Evolutionary conservation across 1,140 invertebrate genomes (phyloP), one percentile per base, ranked within the genome.

Genomic region (Gryllus bimaculatus): DNA sequence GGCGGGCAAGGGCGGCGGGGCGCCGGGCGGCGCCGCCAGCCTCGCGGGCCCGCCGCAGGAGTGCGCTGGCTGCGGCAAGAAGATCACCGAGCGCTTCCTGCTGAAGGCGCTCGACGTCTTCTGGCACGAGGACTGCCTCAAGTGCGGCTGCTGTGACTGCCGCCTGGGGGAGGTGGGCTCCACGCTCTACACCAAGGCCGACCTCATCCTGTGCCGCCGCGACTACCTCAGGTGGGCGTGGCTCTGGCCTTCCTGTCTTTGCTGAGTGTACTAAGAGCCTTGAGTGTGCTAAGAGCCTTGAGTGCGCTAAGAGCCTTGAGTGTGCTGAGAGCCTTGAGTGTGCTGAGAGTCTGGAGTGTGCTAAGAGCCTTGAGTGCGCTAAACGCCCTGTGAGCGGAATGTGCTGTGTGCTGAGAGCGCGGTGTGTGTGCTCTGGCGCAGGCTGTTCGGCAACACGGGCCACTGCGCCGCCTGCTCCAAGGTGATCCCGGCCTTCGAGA

Each of bases 81-180:
- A 92, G 83, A 96, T 96, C 83, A 94, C 93, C 74, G 94, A 96
- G 85, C 49, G 79, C 82, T 94, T 91, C 84, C 88, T 94, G 8
- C 86, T 93, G 74, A 93, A 93, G 83, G 93, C 95, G 0, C 86
- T 96, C 83, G 94, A 97, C 83, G 89, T 96, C 85, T 94, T 92
- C 84, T 98, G 96, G 96, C 96, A 98, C 86, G 96, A 98, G 84
- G 95, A 97, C 85, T 98, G 96, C 83, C 88, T 98, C 48, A 97
- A 96, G 85, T 97, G 96, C 83, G 94, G 94, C 47, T 97, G 95
- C 85, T 98, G 96, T 85, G 93, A 97, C 85, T 97, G 95, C 85
- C 88, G 95, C 7, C 89, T 97, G 0, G 96, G 95, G 0, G 96
- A 97, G 87, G 94, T 97, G 8, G 96, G 96, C 47, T 96, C 94